phyloP scores from a whole-genome alignment of 1,140 invertebrate genomes.

The Brachionus asplanchnoidis region DNA sequence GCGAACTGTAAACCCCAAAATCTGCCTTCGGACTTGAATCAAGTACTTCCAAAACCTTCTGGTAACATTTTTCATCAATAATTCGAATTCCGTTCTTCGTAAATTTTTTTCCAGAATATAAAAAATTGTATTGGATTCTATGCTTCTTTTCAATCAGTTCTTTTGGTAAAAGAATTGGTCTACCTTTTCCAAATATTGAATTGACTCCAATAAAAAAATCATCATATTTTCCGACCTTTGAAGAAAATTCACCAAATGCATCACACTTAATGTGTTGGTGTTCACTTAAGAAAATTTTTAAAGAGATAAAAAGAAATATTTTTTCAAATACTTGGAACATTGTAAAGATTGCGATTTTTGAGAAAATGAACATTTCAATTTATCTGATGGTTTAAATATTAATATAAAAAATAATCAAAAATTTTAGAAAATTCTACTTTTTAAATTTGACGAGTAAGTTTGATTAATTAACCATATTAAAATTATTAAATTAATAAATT shows the following conservation, averaged over 20 bases:
- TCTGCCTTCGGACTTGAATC: not conserved
- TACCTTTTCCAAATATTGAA: not conserved
- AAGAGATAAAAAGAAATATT: not conserved
- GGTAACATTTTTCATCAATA: not conserved
- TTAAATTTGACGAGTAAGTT: not conserved
- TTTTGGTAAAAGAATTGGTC: not conserved
- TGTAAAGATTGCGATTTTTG: not conserved
- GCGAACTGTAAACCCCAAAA: not conserved
- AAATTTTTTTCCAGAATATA: not conserved
- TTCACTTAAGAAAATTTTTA: not conserved
- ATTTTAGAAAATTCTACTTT: not conserved
- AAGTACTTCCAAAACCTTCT: not conserved
- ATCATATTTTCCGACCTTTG: not conserved
- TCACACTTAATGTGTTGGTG: not conserved
- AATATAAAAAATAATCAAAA: not conserved
- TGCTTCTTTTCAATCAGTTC: not conserved
- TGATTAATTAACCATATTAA: not conserved
- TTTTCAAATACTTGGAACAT: not conserved
- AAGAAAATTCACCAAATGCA: not conserved
- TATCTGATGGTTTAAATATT: not conserved
- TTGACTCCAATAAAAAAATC: not conserved
- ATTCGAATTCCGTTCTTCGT: not conserved
- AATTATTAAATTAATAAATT: not conserved
- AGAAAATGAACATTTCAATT: not conserved
- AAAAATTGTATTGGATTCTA: not conserved